Evolutionary conservation across 2,113 vertebrate genomes (phyloP).

Genomic region (Abramis brama): DNA sequence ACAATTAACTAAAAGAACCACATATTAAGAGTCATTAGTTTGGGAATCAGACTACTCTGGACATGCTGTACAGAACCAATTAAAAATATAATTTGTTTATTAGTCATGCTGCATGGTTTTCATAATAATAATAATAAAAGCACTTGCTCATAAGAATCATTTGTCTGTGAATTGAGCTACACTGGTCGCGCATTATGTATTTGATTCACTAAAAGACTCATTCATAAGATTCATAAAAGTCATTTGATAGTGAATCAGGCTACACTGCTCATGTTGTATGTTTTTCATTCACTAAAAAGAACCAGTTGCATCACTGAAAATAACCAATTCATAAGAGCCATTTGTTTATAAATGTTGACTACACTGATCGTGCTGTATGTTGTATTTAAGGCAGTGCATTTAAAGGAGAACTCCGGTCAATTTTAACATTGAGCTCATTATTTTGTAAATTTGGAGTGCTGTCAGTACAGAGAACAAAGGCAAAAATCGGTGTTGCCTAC

Average conservation of each 20-base stretch:
- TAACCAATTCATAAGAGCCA: background rate
- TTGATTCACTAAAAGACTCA: background rate
- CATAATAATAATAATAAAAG: background rate
- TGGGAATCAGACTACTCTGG: background rate
- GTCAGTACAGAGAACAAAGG: too few relatives aligned
- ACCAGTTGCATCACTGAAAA: too few relatives aligned
- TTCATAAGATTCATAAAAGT: background rate
- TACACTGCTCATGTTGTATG: background rate
- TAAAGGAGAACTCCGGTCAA: too few relatives aligned
- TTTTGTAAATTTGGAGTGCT: too few relatives aligned
- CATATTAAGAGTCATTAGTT: background rate
- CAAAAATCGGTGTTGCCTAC: too few relatives aligned
- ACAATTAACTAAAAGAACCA: background rate
- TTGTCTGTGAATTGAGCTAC: background rate
- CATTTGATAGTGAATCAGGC: background rate
- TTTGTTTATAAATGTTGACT: background rate
- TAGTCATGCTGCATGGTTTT: background rate
- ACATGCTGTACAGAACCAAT: background rate
- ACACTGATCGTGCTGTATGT: background rate
- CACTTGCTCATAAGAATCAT: background rate
- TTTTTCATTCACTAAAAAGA: background rate
- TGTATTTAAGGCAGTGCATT: background rate
- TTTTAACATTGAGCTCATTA: too few relatives aligned
- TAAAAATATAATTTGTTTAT: background rate
- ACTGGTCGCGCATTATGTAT: background rate